These are phyloP conservation scores for Philopotamus ludificatus DNA, from an alignment of 1,140 invertebrate genomes.

Conservation along the genomic window DNA sequence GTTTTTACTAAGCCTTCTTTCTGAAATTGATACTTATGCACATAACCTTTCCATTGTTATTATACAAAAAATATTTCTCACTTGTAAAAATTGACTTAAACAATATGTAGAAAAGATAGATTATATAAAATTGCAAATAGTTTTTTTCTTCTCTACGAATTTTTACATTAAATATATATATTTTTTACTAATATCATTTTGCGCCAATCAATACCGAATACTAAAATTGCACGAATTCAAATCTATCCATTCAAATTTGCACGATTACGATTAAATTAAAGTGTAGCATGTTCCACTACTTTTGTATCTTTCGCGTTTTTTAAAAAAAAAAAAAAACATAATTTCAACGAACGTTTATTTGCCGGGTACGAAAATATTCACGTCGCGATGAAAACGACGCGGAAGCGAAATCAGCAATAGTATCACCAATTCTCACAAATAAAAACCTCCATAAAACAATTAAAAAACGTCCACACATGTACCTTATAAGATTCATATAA, in stretches of 20 bases:
- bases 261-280: too few relatives aligned
- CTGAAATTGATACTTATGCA: too few relatives aligned
- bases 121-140: conserved; percentile 42
- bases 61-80: too few relatives aligned
- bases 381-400: conserved; percentile 37
- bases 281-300: too few relatives aligned
- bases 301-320: background rate
- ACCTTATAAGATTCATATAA: conserved; percentile 29
- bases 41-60: too few relatives aligned
- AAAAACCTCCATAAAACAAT: conserved; percentile 18
- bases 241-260: conserved; percentile 22
- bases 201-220: conserved; percentile 20
- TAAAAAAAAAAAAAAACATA: background rate
- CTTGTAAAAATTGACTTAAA: conserved; percentile 29
- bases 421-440: conserved; percentile 24
- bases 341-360: too few relatives aligned
- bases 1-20: too few relatives aligned
- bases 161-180: conserved; percentile 31
- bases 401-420: conserved; percentile 10
- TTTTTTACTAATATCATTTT: conserved; percentile 22
- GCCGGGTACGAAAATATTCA: conserved; percentile 37
- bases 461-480: conserved; percentile 10
- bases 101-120: conserved; percentile 40
- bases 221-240: conserved; percentile 29
- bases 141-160: too few relatives aligned